Base-by-base conservation (phyloP, 2,113 vertebrate species). In the Pantherophis guttatus region DNA sequence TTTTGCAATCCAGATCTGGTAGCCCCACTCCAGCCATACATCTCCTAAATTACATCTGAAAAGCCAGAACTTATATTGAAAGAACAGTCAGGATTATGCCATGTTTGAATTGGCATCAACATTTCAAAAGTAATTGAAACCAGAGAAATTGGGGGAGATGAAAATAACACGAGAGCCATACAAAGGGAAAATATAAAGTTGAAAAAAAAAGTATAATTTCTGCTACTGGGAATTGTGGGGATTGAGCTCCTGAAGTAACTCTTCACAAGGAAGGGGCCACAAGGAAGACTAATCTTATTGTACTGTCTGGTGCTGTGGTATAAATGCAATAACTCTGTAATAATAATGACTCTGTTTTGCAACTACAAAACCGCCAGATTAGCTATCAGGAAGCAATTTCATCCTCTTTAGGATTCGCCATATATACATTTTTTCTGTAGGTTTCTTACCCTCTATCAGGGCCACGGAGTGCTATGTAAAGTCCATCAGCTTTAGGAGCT, bases 111-210 rank as follows among this genome's bases (percentile, higher is more conserved):
- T 96, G 94, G 95, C 96, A 95, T 90, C 92, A 94, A 89, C 91
- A 95, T 86, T 90, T 87, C 65, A 92, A 89, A 95, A 91, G 93
- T 95, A 96, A 96, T 92, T 90, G 94, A 89, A 96, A 95, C 48
- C 86, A 96, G 96, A 96, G 92, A 94, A 95, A 52, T 58, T 81
- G 5, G 0, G 0, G 91, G 90, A 95, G 93, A 89, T 94, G 55
- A 94, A 91, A 96, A 95, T 88, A 33, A 62, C 50, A 91, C 12
- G 88, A 53, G 87, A 0, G 13, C 59, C 81, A 88, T 53, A 94
- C 94, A 91, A 17, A 93, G 26, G 81, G 52, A 88, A 13, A 87
- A 26, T 87, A 39, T 75, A 86, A 39, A 21, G 26, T 3, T 0
- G 26, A 21, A 91, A 65, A 58, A 44, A 53, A 91, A 70, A 39